These are phyloP conservation scores for Centropristis striata DNA, from an alignment of 2,113 vertebrate genomes.

Conservation along the genomic window DNA sequence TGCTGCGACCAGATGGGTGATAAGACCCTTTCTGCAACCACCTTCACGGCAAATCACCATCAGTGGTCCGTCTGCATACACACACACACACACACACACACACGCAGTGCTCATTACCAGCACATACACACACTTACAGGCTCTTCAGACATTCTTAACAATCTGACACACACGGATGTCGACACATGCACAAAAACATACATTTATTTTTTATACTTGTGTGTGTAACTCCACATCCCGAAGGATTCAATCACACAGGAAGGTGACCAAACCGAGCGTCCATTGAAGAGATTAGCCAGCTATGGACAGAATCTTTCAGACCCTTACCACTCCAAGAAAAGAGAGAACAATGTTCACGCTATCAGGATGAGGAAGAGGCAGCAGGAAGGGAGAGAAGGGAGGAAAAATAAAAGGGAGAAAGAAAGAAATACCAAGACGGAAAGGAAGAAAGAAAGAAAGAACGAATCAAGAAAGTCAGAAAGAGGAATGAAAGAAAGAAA, in stretches of 20 bases:
- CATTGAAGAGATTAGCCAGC: slow-evolving; percentile 56
- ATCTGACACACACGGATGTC: slow-evolving; percentile 11
- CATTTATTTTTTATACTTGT: slow-evolving; percentile 29
- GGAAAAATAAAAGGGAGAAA: background rate
- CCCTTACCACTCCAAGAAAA: background rate
- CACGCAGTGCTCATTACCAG: background rate
- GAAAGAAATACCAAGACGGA: background rate
- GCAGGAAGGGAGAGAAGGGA: background rate
- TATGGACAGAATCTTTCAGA: slow-evolving; percentile 68
- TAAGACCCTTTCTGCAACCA: slow-evolving; percentile 56
- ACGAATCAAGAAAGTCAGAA: slow-evolving; percentile 43
- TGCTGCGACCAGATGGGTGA: slow-evolving; percentile 61
- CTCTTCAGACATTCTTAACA: background rate
- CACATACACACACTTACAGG: slow-evolving; percentile 20
- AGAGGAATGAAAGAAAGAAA: slow-evolving; percentile 89
- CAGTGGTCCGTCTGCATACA: slow-evolving; percentile 30
- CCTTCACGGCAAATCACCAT: slow-evolving; percentile 56
- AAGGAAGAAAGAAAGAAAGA: background rate
- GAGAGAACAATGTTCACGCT: slow-evolving; percentile 5
- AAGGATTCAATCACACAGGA: slow-evolving; percentile 26
- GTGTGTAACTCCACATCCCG: slow-evolving; percentile 23
- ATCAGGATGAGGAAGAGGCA: background rate
- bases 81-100: background rate
- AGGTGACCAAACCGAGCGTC: slow-evolving; percentile 42
- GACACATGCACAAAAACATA: background rate